These are phyloP conservation scores for Clarias platycephalus DNA, from an alignment of 2,797 vertebrate genomes.

Conservation along the genomic window DNA sequence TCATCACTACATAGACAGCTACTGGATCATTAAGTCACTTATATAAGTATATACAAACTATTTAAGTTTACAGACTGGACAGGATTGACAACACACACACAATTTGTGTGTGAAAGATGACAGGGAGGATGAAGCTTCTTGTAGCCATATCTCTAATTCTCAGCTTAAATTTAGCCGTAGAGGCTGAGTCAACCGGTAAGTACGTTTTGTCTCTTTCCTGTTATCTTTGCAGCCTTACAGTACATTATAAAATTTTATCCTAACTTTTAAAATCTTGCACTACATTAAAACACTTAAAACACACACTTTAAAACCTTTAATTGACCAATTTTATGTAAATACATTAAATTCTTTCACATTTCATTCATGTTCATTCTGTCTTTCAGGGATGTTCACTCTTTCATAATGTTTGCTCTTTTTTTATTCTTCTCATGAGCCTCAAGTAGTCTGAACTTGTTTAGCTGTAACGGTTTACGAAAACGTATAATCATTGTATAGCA, in stretches of 20 bases:
- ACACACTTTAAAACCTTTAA: background rate
- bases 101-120: slow-evolving; percentile 66
- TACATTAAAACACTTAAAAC: background rate
- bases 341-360: background rate
- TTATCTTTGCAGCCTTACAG: background rate
- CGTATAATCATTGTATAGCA: slow-evolving; percentile 16
- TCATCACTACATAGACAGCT: background rate
- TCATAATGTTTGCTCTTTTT: slow-evolving; percentile 3
- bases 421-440: background rate
- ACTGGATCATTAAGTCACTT: slow-evolving; percentile 7
- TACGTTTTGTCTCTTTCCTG: slow-evolving; percentile 32
- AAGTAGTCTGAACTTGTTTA: slow-evolving; percentile 23
- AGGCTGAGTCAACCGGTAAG: slow-evolving; percentile 76
- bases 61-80: slow-evolving; percentile 9
- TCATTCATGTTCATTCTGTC: background rate
- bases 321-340: background rate
- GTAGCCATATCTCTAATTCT: slow-evolving; percentile 67
- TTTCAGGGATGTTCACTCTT: slow-evolving; percentile 9
- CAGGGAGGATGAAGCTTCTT: slow-evolving; percentile 54
- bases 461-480: background rate
- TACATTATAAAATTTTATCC: background rate
- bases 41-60: background rate
- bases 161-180: slow-evolving; percentile 60
- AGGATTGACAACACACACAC: slow-evolving; percentile 34
- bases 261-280: background rate